Evolutionary conservation across 2,113 vertebrate genomes (phyloP), one percentile per base, ranked within the genome.

Genomic region (Megaleporinus macrocephalus): DNA sequence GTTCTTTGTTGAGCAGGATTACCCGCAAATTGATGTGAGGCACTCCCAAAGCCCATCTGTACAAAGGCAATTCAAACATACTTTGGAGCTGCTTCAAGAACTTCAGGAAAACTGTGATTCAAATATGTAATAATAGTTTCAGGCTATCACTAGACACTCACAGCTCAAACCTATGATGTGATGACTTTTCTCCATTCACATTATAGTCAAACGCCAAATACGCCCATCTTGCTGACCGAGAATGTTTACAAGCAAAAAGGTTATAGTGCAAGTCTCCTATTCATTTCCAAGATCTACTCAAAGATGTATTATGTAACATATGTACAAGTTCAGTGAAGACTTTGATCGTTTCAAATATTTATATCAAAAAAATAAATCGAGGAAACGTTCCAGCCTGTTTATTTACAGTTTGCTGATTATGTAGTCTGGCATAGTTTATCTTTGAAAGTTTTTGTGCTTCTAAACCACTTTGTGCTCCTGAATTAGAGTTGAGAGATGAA

Each of bases 11-110:
- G 30, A 24, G 20, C 33, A 66, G 63, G n/a, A 66, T 83, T 62
- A 81, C 53, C 27, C 74, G 69, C 30, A 74, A 77, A 87, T 12
- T 12, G 12, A 79, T 53, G 16, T 11, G 73, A 72, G 76, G 59
- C 57, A 22, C 65, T 41, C 29, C 18, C 49, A 62, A 44, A 47
- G 14, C 24, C 47, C 27, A 74, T 74, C 36, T 57, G 15, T 22
- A 71, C 44, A 61, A 51, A 49, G 53, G 57, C 27, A 65, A 51
- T 29, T 76, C 26, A 24, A 22, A 44, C 1, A 1, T 14, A 79
- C 26, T 76, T 27, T n/a, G 26, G 36, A 49, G 30, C 55, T 22
- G 57, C 26, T 47, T 36, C 15, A 26, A 47, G 24, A 27, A 18
- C 12, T 2, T 47, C 16, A 76, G 55, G 57, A 57, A 57, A 57